Conservation (phyloP, 2,797 vertebrate genomes). For the Triplophysa yarkandensis region DNA sequence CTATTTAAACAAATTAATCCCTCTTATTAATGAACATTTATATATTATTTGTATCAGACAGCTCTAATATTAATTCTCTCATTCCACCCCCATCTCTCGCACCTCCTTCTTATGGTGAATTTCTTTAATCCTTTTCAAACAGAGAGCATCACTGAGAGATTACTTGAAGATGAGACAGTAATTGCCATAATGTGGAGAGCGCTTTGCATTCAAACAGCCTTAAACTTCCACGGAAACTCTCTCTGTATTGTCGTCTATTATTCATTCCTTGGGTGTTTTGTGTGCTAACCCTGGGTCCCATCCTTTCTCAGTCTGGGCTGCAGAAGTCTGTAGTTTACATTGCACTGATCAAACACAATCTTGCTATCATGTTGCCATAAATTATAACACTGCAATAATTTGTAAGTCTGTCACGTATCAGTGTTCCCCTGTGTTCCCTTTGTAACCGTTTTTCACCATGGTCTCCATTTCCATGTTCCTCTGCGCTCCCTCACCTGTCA, state of each 20-base stretch:
- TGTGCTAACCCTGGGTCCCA: conserved; percentile 19
- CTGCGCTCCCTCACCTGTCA: too few relatives aligned
- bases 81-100: conserved; percentile 11
- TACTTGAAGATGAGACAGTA: conserved; percentile 26
- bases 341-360: conserved; percentile 22
- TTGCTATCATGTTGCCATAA: neutral
- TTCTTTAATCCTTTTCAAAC: conserved; percentile 19
- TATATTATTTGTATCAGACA: neutral
- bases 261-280: conserved; percentile 24
- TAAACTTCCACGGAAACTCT: conserved; percentile 2
- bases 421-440: too few relatives aligned
- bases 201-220: conserved; percentile 11
- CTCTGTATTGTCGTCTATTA: conserved; percentile 19
- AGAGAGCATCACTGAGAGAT: conserved; percentile 26
- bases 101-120: conserved; percentile 24
- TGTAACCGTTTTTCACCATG: too few relatives aligned
- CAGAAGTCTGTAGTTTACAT: neutral
- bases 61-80: neutral
- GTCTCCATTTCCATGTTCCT: too few relatives aligned
- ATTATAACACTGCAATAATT: neutral
- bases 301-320: conserved; percentile 1
- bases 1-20: too few relatives aligned
- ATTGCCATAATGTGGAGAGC: conserved; percentile 34
- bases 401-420: too few relatives aligned
- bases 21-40: too few relatives aligned